Conservation (phyloP, 2,113 vertebrate genomes). For the Hoplias malabaricus region DNA sequence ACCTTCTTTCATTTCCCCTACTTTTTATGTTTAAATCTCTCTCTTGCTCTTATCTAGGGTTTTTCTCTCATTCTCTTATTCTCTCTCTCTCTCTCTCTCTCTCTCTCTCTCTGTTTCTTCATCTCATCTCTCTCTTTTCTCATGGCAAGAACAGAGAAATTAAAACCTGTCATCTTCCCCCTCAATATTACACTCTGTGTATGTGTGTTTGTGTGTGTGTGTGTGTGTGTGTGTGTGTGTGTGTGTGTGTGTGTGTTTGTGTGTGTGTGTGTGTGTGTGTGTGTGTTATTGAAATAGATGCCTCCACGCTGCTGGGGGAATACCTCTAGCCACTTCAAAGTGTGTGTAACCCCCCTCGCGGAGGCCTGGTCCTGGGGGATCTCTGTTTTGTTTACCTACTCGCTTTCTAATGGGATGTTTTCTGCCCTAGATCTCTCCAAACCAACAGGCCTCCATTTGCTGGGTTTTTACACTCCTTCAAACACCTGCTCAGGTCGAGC, state of each 20-base stretch:
- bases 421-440: conserved; percentile 52
- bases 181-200: conserved; percentile 56
- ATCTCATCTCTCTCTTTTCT: background rate
- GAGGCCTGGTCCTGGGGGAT: conserved; percentile 67
- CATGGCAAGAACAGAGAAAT: conserved; percentile 51
- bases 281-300: conserved; percentile 74
- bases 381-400: conserved; percentile 75
- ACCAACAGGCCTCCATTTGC: conserved; percentile 35
- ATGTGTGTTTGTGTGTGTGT: conserved; percentile 61
- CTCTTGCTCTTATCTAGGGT: background rate
- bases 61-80: too few species aligned
- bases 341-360: conserved; percentile 51
- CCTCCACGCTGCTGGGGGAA: conserved; percentile 67
- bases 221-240: conserved; percentile 60
- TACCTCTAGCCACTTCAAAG: conserved; percentile 74
- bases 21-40: too few species aligned
- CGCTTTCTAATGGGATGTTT: conserved; percentile 72
- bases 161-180: conserved; percentile 68
- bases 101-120: conserved; percentile 36
- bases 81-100: conserved; percentile 1
- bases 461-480: conserved; percentile 37
- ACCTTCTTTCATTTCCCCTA: background rate
- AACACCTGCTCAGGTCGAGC: conserved; percentile 46
- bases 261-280: conserved; percentile 43
- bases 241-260: conserved; percentile 64